Base-by-base conservation (phyloP, 2,113 vertebrate species). In the Catharus fuscescens region DNA sequence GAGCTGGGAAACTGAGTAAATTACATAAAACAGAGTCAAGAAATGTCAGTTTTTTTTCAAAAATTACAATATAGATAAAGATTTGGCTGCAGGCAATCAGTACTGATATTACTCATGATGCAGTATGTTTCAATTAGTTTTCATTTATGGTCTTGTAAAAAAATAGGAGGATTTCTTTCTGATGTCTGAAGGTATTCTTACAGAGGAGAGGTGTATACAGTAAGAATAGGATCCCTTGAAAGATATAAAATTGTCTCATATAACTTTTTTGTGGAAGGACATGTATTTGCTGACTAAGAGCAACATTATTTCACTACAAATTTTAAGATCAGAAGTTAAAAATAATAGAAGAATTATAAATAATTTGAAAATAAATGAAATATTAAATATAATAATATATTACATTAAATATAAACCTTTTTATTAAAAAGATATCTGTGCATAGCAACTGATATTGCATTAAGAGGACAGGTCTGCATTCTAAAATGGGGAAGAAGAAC, bases 171-270 rank as follows among this genome's bases (percentile, higher is more conserved):
- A 2, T 32, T 47, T 66, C 12, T 36, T 71, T 82, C 34, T 76
- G 34, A 31, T 54, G 3, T 40, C 80, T 53, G 24, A 48, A 59
- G 7, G 3, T 31, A 59, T 25, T 56, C 53, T 11, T 38, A 62
- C 6, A 61, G 26, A 78, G 73, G 23, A 54, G 12, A 50, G 3
- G 2, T 1, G 2, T n/a, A 25, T 32, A 14, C 7, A 26, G 3
- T 42, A 76, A 73, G 18, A 86, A 45, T 5, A 17, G 8, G 8
- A 6, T 60, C 18, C n/a, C 80, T 67, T 72, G 32, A 73, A 85
- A 60, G 29, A 13, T 50, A 12, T 18, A 69, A 50, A 54, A 7
- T 10, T 86, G 21, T 44, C 40, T 40, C 29, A 79, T 8, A 70
- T 10, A 65, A 29, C 21, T 56, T 36, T 15, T 59, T 7, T 54